A percentile compares a stretch with the other conserved stretches of the same genome.
These are phyloP conservation scores for Patella caerulea DNA, from an alignment of 2,888 invertebrate species.

Conservation along the genomic window DNA sequence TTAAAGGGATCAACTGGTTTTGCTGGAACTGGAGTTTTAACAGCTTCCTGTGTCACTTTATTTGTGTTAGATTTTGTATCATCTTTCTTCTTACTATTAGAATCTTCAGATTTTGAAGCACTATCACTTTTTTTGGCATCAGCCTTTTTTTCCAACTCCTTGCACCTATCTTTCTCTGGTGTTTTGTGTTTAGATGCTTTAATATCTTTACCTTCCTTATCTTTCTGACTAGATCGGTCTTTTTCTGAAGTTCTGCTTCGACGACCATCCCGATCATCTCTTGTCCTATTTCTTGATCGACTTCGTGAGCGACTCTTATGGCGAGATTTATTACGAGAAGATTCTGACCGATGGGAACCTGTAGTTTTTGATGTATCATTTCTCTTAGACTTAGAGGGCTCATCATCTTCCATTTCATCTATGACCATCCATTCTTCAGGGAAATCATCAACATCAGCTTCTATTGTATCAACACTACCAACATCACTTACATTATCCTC, in stretches of 20 bases:
- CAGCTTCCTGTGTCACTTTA: not conserved
- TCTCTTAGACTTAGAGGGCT: not conserved
- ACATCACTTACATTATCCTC: not conserved
- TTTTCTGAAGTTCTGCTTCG: not conserved
- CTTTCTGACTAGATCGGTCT: not conserved
- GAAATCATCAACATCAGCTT: conserved; percentile 26
- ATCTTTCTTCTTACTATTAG: not conserved
- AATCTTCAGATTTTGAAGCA: not conserved
- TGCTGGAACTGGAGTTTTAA: not conserved
- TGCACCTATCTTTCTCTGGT: not conserved
- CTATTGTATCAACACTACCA: conserved; percentile 15
- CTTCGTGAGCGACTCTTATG: not conserved
- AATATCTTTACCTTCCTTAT: no score
- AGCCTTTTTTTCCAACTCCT: not conserved
- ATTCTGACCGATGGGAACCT: not conserved
- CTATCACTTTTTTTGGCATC: no score
- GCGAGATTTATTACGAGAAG: not conserved
- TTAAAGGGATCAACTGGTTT: not conserved
- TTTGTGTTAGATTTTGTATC: not conserved
- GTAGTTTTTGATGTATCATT: not conserved
- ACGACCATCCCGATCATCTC: not conserved
- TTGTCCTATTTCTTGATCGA: not conserved
- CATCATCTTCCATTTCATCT: conserved; percentile 25
- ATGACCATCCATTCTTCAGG: conserved; percentile 31
- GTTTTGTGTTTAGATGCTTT: not conserved